Evolutionary conservation across 2,797 vertebrate species (phyloP).

Genomic region (Sebastes diaconus): DNA sequence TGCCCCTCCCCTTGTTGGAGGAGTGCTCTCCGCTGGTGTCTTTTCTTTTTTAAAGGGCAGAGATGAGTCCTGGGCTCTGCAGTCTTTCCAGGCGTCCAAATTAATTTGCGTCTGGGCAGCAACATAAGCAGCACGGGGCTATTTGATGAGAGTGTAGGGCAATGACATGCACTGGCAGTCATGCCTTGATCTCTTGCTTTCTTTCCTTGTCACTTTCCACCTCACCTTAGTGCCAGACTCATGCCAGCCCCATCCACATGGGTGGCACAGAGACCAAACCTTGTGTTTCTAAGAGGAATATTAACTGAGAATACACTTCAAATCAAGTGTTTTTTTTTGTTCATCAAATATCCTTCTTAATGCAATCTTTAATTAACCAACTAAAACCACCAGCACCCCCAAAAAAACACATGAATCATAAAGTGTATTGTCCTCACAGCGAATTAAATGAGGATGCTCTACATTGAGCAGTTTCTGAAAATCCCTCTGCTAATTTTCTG

Average conservation of each 20-base stretch:
- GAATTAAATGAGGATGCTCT: constrained; percentile 44
- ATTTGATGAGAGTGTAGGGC: constrained; percentile 78
- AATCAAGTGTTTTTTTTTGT: constrained; percentile 21
- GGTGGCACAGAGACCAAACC: constrained; percentile 58
- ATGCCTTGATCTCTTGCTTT: constrained; percentile 78
- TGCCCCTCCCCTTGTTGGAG: constrained; percentile 53
- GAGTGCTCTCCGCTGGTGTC: constrained; percentile 75
- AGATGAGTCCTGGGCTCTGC: constrained; percentile 73
- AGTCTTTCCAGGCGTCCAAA: constrained; percentile 79
- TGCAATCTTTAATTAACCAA: constrained; percentile 43
- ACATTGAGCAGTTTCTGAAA: constrained; percentile 55
- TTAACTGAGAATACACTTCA: constrained; percentile 43
- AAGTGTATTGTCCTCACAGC: constrained; percentile 51
- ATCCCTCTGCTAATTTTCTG: constrained; percentile 66
- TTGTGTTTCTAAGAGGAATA: constrained; percentile 20
- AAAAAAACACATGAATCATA: constrained; percentile 4
- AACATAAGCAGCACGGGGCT: constrained; percentile 72
- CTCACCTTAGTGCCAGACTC: constrained; percentile 67
- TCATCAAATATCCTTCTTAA: constrained; percentile 47
- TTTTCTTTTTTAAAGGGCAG: constrained; percentile 78
- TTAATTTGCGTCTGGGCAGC: constrained; percentile 82
- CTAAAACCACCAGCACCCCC: constrained; percentile 20
- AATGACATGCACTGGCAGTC: constrained; percentile 80
- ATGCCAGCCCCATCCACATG: constrained; percentile 64
- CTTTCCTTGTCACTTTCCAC: constrained; percentile 71